Base-by-base conservation (phyloP, 2,888 invertebrate species). In the Limnephilus lunatus region DNA sequence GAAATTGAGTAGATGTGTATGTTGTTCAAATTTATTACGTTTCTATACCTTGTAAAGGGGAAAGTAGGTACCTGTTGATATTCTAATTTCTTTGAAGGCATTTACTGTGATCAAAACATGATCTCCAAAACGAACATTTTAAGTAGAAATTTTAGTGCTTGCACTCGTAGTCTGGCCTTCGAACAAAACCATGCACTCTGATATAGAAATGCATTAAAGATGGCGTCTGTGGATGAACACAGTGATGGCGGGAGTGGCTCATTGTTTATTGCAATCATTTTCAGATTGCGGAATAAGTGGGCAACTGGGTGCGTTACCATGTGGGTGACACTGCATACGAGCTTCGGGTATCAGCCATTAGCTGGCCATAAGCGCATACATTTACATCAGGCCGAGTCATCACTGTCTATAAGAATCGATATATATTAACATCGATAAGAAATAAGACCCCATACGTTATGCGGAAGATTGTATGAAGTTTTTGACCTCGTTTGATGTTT, bases 171-270 rank as follows among this genome's bases (percentile, higher is more conserved):
- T 25, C 39, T 89, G 89, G 89, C 89, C 89, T 89, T 89, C 89
- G n/a, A 30, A 35, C 39, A 81, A 89, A 30, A 44, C 31, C 44
- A 89, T 89, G 81, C 89, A 89, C 39, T 89, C 44, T 89, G 81
- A 89, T 89, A 81, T 81, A 88, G 44, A 81, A 89, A 44, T 81
- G 81, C 89, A 89, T 89, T 89, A 30, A 89, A 89, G 39, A 81
- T 89, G 81, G 89, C 89, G 81, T 39, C 81, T 80, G 44, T 31
- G 68, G 44, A n/a, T 39, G 39, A 39, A 39, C 31, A 35, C 53
- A 68, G 30, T 53, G 32, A 89, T 48, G 89, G 89, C 32, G 32
- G 44, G 86, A 91, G 39, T 35, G 35, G 39, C 90, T 82, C 44
- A 19, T 90, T 90, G 88, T 88, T 68, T 88, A 88, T 88, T 30